phyloP scores from a whole-genome alignment of 2,888 invertebrate genomes.

The Auanema freiburgensis region DNA sequence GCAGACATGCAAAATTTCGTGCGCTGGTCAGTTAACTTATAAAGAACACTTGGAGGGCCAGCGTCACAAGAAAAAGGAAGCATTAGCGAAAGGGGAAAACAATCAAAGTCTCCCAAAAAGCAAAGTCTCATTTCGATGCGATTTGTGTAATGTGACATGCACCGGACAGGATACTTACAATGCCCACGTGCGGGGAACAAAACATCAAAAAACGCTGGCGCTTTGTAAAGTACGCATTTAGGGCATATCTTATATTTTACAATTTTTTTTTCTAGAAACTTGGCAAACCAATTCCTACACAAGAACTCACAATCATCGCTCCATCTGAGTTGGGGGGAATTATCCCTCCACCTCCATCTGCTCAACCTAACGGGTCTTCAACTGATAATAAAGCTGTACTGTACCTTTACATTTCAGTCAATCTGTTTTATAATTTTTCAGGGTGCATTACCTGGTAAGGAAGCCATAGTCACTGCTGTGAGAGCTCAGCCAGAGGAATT shows the following conservation, averaged over 20 bases:
- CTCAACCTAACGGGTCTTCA: conserved; percentile 18
- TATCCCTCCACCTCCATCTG: conserved; percentile 23
- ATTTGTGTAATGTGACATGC: conserved; percentile 96
- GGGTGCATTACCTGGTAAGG: conserved; percentile 23
- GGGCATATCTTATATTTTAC: not conserved
- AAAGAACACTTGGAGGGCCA: conserved; percentile 96
- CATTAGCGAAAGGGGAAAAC: conserved; percentile 73
- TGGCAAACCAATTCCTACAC: conserved; percentile 94
- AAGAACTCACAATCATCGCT: conserved; percentile 84
- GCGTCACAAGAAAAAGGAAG: conserved; percentile 98
- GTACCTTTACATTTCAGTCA: not conserved
- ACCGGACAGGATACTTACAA: conserved; percentile 98
- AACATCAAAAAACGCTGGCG: conserved; percentile 94
- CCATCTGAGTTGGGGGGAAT: conserved; percentile 27
- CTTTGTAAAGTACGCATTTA: conserved; percentile 75
- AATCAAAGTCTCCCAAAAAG: conserved; percentile 22
- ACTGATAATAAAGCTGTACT: not conserved
- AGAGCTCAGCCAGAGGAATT: conserved; percentile 17
- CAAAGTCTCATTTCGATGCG: conserved; percentile 80
- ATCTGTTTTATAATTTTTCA: not conserved
- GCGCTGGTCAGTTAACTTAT: conserved; percentile 73
- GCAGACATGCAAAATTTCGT: conserved; percentile 83
- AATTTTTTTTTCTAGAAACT: conserved; percentile 74
- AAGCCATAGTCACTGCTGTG: conserved; percentile 5
- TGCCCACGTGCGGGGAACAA: conserved; percentile 88